Conservation (phyloP, 2,797 vertebrate species). For the Spatula versicolor region DNA sequence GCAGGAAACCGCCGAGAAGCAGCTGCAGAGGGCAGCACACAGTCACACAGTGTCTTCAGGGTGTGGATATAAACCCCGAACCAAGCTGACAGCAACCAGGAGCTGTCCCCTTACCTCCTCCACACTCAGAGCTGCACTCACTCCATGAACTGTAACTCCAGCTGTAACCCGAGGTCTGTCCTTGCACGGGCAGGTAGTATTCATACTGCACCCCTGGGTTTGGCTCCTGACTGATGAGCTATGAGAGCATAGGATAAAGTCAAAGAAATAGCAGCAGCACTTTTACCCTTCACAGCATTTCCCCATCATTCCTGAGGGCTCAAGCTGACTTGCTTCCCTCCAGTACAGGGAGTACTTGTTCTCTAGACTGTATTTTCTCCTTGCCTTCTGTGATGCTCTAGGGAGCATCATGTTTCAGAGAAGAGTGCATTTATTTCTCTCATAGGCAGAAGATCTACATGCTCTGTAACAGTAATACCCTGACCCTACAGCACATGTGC, state of each 20-base stretch:
- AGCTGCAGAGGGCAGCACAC: slow-evolving; percentile 40
- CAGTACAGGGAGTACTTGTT: not conserved
- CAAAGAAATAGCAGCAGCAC: not conserved
- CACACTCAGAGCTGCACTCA: slow-evolving; percentile 89
- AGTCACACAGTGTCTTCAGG: not conserved
- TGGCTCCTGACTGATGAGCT: slow-evolving; percentile 94
- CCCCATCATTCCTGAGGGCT: not conserved
- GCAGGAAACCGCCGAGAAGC: not conserved
- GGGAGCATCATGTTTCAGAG: not conserved
- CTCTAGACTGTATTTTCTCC: not conserved
- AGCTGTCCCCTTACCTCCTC: slow-evolving; percentile 84
- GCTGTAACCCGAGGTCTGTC: slow-evolving; percentile 80
- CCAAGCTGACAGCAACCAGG: not conserved
- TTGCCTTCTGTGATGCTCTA: not conserved
- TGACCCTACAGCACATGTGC: not conserved
- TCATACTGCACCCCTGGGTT: slow-evolving; percentile 91
- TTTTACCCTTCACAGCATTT: not conserved
- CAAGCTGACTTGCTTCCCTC: not conserved
- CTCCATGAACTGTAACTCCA: slow-evolving; percentile 95
- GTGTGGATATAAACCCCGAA: not conserved
- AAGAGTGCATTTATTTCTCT: not conserved
- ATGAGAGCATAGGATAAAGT: not conserved
- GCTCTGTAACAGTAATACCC: not conserved
- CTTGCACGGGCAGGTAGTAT: slow-evolving; percentile 85
- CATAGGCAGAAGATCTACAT: not conserved